These are phyloP conservation scores for Crax fasciolata DNA, from an alignment of 2,797 vertebrate genomes.

Conservation along the genomic window DNA sequence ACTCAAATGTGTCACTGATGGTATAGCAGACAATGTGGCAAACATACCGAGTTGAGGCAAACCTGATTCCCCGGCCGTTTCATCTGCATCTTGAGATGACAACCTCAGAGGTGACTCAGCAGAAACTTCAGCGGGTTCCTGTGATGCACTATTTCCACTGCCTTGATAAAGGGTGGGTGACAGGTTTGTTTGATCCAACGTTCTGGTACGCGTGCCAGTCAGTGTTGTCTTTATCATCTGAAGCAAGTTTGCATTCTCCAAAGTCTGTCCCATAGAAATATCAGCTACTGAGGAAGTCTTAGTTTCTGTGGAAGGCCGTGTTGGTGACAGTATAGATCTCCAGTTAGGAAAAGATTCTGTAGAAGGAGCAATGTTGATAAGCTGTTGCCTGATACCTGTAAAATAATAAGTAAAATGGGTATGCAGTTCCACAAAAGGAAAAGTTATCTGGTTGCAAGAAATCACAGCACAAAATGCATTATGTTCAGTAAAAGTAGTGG, in stretches of 20 bases:
- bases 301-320: slow-evolving; percentile 84
- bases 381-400: slow-evolving; percentile 73
- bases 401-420: slow-evolving; percentile 36
- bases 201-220: slow-evolving; percentile 78
- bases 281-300: slow-evolving; percentile 83
- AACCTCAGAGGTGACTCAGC: slow-evolving; percentile 82
- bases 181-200: slow-evolving; percentile 83
- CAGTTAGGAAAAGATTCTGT: slow-evolving; percentile 80
- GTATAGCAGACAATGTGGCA: slow-evolving; percentile 53
- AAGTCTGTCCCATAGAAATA: slow-evolving; percentile 67
- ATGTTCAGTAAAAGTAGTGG: background rate
- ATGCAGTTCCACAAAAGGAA: background rate
- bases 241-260: slow-evolving; percentile 77
- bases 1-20: slow-evolving; percentile 37
- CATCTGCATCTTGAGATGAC: slow-evolving; percentile 73
- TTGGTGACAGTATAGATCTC: slow-evolving; percentile 83
- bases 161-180: slow-evolving; percentile 83
- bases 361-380: slow-evolving; percentile 75
- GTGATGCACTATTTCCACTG: slow-evolving; percentile 84
- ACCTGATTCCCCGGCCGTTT: slow-evolving; percentile 88
- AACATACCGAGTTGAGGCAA: slow-evolving; percentile 84
- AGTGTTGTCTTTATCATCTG: slow-evolving; percentile 70
- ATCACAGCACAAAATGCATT: background rate
- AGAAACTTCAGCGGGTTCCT: slow-evolving; percentile 84
- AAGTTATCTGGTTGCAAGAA: background rate